phyloP scores from a whole-genome alignment of 2,888 invertebrate species.

The Acanthosepion esculentum region DNA sequence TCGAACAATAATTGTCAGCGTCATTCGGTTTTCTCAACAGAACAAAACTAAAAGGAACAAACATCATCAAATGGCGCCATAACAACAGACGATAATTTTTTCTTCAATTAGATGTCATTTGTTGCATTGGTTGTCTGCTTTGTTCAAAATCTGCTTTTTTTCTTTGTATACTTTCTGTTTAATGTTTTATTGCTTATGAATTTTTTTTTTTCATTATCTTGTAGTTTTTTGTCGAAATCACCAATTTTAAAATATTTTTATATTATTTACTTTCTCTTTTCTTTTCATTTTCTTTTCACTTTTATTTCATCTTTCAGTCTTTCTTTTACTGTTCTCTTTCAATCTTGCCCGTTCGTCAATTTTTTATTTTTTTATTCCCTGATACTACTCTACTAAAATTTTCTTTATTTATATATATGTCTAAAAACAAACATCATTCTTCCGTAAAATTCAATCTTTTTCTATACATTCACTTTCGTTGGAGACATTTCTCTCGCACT shows the following conservation, averaged over 20 bases:
- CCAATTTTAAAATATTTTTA: background rate
- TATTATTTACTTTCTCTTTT: background rate
- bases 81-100: background rate
- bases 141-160: background rate
- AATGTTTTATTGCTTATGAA: background rate
- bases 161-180: background rate
- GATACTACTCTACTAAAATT: too few species aligned
- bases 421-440: too few species aligned
- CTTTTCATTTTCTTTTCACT: background rate
- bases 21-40: background rate
- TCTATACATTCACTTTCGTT: too few species aligned
- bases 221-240: background rate
- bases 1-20: conserved; percentile 5
- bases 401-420: too few species aligned
- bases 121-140: background rate
- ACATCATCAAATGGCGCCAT: background rate
- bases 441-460: too few species aligned
- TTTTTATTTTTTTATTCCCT: too few species aligned
- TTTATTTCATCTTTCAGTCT: background rate
- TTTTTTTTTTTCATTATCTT: background rate
- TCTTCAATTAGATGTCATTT: background rate
- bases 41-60: background rate
- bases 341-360: background rate
- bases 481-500: too few species aligned
- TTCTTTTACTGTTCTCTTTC: background rate